phyloP scores from a whole-genome alignment of 2,797 vertebrate genomes.

The Mionectes olivaceus region DNA sequence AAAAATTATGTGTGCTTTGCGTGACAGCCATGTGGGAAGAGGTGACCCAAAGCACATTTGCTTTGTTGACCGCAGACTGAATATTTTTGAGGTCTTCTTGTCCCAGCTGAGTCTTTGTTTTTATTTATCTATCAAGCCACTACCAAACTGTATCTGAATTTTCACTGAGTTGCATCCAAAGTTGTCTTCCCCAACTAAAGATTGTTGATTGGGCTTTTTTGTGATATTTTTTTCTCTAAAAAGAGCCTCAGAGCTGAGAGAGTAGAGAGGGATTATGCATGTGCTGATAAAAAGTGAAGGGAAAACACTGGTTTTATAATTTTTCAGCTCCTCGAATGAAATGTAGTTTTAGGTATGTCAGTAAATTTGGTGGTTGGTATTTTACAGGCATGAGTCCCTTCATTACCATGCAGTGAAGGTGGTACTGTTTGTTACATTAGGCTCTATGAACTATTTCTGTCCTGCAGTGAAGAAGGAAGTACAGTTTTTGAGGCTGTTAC shows the following conservation, averaged over 20 bases:
- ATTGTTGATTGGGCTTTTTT: background rate
- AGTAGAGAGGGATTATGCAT: background rate
- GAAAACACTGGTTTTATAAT: background rate
- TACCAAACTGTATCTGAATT: background rate
- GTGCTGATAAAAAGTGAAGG: background rate
- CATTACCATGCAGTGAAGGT: background rate
- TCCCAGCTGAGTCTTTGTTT: background rate
- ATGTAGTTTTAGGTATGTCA: background rate
- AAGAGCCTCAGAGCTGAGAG: background rate
- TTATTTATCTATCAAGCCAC: background rate
- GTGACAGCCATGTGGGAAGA: background rate
- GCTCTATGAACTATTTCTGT: background rate
- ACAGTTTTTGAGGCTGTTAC: background rate
- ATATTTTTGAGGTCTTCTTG: background rate
- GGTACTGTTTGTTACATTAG: background rate
- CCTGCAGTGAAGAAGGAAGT: background rate
- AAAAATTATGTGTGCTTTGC: background rate
- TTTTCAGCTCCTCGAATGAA: background rate
- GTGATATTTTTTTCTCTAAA: background rate
- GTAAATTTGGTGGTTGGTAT: background rate
- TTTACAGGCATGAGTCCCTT: background rate
- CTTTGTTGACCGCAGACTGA: background rate
- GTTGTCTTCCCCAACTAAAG: background rate
- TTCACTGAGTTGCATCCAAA: background rate
- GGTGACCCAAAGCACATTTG: accelerated